phyloP scores from a whole-genome alignment of 2,113 vertebrate species.

The Rhombomys opimus region DNA sequence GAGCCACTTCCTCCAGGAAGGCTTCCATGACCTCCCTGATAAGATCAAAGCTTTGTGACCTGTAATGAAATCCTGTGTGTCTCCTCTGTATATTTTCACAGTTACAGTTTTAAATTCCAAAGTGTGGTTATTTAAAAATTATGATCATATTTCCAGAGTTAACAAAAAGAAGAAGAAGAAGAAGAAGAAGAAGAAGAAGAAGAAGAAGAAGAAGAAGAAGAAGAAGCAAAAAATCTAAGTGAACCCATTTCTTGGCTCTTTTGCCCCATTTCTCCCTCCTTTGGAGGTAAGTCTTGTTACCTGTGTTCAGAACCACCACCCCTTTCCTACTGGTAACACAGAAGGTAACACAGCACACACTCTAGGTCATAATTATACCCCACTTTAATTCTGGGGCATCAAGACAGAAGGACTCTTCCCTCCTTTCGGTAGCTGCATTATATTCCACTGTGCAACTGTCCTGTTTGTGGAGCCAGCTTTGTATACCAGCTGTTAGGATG shows the following conservation, averaged over 20 bases:
- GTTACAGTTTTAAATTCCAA: background rate
- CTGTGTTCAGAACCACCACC: background rate
- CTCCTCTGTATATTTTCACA: background rate
- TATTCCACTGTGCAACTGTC: background rate
- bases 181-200: background rate
- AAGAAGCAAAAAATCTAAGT: background rate
- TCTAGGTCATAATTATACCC: background rate
- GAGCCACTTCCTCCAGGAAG: slow-evolving; percentile 9
- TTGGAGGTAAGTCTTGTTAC: background rate
- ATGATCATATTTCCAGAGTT: background rate
- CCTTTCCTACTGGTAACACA: background rate
- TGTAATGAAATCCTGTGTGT: background rate
- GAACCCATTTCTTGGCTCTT: background rate
- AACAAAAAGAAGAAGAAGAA: background rate
- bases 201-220: background rate
- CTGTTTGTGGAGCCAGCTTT: background rate
- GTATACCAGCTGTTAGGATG: background rate
- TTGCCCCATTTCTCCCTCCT: background rate
- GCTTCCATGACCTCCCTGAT: background rate
- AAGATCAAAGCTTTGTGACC: background rate
- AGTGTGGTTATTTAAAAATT: background rate
- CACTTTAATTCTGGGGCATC: background rate
- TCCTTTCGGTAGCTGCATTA: background rate
- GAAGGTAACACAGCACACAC: background rate
- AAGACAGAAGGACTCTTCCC: background rate